Evolutionary conservation across 2,113 vertebrate genomes (phyloP).

Genomic region (Delphinapterus leucas): DNA sequence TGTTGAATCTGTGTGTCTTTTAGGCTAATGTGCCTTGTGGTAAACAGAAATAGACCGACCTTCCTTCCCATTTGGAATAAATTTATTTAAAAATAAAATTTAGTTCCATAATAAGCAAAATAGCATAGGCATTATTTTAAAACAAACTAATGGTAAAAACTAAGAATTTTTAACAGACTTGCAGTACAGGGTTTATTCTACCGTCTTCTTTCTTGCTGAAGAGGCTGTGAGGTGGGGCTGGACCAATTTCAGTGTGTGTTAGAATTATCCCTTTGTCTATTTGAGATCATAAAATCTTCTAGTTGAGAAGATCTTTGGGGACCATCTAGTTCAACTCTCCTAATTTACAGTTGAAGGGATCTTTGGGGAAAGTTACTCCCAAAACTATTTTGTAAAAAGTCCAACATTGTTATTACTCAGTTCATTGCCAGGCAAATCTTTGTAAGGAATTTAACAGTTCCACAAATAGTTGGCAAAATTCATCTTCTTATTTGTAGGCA

Average conservation of each 20-base stretch:
- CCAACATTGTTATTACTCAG: neutral
- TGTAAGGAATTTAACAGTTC: slow-evolving; percentile 18
- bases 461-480: neutral
- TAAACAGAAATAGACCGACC: slow-evolving; percentile 58
- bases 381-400: neutral
- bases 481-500: neutral
- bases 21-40: slow-evolving; percentile 51
- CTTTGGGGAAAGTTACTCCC: neutral
- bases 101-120: slow-evolving; percentile 65
- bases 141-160: slow-evolving; percentile 50
- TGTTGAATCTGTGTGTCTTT: slow-evolving; percentile 62
- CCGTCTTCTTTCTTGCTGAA: neutral
- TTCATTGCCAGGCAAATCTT: neutral
- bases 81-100: slow-evolving; percentile 71
- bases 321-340: neutral
- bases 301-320: neutral
- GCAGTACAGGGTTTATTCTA: neutral
- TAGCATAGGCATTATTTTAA: slow-evolving; percentile 71
- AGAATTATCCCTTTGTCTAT: neutral
- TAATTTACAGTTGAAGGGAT: neutral
- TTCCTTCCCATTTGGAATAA: slow-evolving; percentile 51
- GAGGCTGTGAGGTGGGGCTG: neutral
- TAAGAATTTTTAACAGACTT: slow-evolving; percentile 64
- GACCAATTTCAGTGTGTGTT: neutral
- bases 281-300: neutral